phyloP scores from a whole-genome alignment of 2,113 vertebrate genomes.

The Caranx ignobilis region DNA sequence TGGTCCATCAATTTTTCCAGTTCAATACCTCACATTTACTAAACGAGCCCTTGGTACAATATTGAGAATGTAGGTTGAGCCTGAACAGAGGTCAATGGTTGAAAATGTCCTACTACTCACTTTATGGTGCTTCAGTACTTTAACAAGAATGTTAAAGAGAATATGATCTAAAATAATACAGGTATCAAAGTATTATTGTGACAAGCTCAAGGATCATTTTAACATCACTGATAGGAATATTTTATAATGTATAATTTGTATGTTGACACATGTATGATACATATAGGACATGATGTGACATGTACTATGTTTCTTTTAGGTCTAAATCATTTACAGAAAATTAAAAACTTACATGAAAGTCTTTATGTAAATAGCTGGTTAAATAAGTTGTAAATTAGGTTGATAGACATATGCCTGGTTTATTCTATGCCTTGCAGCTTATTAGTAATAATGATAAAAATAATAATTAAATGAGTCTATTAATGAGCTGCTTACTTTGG shows the following conservation, averaged over 20 bases:
- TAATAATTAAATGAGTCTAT: too few relatives aligned
- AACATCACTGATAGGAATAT: neutral
- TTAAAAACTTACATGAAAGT: too few relatives aligned
- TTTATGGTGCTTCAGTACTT: neutral
- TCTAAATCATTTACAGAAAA: neutral
- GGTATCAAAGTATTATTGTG: neutral
- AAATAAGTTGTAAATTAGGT: too few relatives aligned
- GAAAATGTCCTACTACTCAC: neutral
- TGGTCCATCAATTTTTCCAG: constrained; percentile 20
- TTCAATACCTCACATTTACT: constrained; percentile 21
- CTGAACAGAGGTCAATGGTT: neutral
- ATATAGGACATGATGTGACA: neutral
- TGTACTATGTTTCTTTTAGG: neutral
- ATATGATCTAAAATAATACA: neutral
- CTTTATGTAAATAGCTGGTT: too few relatives aligned
- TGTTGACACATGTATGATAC: neutral
- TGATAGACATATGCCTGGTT: too few relatives aligned
- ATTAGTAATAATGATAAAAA: too few relatives aligned
- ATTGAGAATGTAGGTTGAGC: constrained; percentile 13
- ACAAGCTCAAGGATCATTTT: neutral
- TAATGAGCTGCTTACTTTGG: too few relatives aligned
- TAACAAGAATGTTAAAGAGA: neutral
- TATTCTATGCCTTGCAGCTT: too few relatives aligned
- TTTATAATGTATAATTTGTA: neutral
- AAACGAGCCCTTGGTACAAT: constrained; percentile 10